These are phyloP conservation scores for Agonopterix subpropinquella DNA, from an alignment of 2,888 invertebrate genomes.

Conservation along the genomic window DNA sequence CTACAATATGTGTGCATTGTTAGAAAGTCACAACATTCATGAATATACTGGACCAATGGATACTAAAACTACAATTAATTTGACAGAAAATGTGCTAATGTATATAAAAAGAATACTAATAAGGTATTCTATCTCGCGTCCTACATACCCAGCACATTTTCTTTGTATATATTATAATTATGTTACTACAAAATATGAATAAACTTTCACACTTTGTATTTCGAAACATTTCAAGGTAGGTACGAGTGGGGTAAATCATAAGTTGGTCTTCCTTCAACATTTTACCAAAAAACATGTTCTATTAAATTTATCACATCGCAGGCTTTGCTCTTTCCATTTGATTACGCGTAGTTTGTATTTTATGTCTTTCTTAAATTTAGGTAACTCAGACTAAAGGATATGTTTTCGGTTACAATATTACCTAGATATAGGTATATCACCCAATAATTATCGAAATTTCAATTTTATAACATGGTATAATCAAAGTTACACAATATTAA, in stretches of 20 bases:
- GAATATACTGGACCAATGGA: constrained; percentile 5
- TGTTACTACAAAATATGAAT: neutral
- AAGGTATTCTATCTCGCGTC: constrained; percentile 62
- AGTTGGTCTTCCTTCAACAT: constrained; percentile 4
- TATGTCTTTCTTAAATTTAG: constrained; percentile 33
- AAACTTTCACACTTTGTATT: constrained; percentile 4
- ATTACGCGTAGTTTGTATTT: constrained; percentile 4
- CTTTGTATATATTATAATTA: constrained; percentile 5
- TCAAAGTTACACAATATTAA: too few relatives aligned
- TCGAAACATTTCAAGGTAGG: constrained; percentile 2
- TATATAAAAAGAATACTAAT: constrained; percentile 49
- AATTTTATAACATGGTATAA: too few relatives aligned
- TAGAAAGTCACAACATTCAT: constrained; percentile 10
- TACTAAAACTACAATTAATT: constrained; percentile 6
- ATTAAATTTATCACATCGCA: constrained; percentile 28
- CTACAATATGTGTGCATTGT: constrained; percentile 4
- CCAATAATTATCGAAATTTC: constrained; percentile 20
- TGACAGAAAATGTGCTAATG: constrained; percentile 38
- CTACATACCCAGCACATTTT: constrained; percentile 47
- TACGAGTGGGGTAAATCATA: constrained; percentile 3
- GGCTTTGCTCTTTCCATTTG: constrained; percentile 16
- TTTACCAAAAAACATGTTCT: constrained; percentile 2
- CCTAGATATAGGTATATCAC: constrained; percentile 35
- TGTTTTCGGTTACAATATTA: constrained; percentile 62
- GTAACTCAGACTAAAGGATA: constrained; percentile 65